Base-by-base conservation (phyloP, 2,888 invertebrate genomes). In the Germaria angustata region DNA sequence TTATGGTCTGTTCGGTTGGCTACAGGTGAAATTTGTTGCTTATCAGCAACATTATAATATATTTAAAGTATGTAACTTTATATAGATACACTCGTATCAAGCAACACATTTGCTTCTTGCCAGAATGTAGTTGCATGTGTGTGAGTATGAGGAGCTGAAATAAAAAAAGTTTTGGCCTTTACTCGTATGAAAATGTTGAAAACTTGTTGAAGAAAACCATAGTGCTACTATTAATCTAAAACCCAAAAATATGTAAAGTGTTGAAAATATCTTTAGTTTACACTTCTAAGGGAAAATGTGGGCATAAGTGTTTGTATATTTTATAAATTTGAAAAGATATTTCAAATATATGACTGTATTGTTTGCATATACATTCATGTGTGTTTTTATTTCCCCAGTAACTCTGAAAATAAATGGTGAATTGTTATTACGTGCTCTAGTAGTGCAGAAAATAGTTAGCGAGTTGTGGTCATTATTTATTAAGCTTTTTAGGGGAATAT, bases 271-370 rank as follows among this genome's bases (percentile, higher is more conserved):
- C 17, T 46, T 46, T 20, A 46, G 11, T 20, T 46, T 46, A 20
- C 20, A 46, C 15, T 15, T 41, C 15, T 6, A 0, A 8, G 17
- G 8, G 1, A n/a, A 5, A n/a, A n/a, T 44, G 8, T 17, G 11
- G 6, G 9, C 4, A 28, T 13, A 1, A 13, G 24, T 57, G 13
- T 63, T 17, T 20, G 8, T 57, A 11, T n/a, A 9, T 61, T 66
- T 66, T 39, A 44, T 66, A 66, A 51, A 20, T 28, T 65, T 79
- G 59, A 79, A 57, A 79, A 59, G 51, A 72, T 72, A n/a, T n/a
- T n/a, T n/a, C n/a, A n/a, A n/a, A n/a, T n/a, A n/a, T n/a, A n/a
- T n/a, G n/a, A n/a, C n/a, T n/a, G n/a, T n/a, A n/a, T n/a, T n/a
- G n/a, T n/a, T n/a, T n/a, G n/a, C n/a, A n/a, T n/a, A n/a, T n/a